A percentile compares a stretch with the other conserved stretches of the same genome.
These are phyloP conservation scores for Crotalus helleri DNA, from an alignment of 2,113 vertebrate genomes.

Conservation along the genomic window DNA sequence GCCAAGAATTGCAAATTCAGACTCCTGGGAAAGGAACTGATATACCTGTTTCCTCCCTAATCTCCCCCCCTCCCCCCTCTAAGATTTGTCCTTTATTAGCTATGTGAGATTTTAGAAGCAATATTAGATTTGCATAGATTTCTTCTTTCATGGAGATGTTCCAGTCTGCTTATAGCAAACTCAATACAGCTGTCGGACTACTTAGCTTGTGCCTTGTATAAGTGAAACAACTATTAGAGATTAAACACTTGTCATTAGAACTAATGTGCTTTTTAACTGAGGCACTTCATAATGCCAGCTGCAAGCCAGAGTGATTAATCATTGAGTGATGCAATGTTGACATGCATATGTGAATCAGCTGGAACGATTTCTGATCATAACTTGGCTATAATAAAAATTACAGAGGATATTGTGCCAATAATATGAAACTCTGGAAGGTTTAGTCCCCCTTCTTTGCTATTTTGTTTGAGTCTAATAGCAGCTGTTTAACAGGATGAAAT, in stretches of 20 bases:
- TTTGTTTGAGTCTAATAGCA: neutral
- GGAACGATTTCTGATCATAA: neutral
- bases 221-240: neutral
- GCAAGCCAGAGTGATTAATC: neutral
- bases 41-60: neutral
- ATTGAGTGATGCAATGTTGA: neutral
- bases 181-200: neutral
- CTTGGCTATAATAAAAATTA: neutral
- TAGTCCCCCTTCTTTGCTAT: neutral
- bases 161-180: neutral
- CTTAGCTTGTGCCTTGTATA: neutral
- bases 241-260: neutral
- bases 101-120: neutral
- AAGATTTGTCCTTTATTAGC: neutral
- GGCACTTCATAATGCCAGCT: neutral
- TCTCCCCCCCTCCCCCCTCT: accelerated
- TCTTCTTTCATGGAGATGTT: neutral
- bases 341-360: neutral
- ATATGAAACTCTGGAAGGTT: neutral
- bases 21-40: neutral
- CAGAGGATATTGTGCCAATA: neutral
- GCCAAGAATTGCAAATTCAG: neutral
- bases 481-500: neutral
- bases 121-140: neutral
- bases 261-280: neutral